These are phyloP conservation scores for Drosophila sordidapex DNA, from an alignment of 2,888 invertebrate genomes.

Conservation along the genomic window DNA sequence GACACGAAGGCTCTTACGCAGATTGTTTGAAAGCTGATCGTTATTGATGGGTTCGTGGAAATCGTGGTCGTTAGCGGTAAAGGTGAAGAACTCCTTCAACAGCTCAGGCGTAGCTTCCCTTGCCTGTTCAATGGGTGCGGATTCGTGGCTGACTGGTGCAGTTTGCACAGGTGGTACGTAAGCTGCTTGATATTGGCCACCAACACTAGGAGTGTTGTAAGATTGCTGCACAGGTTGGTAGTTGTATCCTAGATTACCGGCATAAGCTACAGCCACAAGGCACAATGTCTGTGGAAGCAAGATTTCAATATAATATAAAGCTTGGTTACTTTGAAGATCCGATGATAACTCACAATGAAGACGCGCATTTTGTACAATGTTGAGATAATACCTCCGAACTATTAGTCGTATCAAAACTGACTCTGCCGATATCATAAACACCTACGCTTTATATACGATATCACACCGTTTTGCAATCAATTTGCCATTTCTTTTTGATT, in stretches of 20 bases:
- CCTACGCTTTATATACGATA: constrained; percentile 68
- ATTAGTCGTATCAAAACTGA: constrained; percentile 48
- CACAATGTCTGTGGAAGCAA: constrained; percentile 51
- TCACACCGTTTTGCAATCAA: constrained; percentile 20
- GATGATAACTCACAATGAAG: constrained; percentile 65
- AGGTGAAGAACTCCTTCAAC: constrained; percentile 81
- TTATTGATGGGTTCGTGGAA: constrained; percentile 64
- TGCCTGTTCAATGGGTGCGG: constrained; percentile 18
- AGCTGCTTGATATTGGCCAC: constrained; percentile 34
- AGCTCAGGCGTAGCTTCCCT: constrained; percentile 63
- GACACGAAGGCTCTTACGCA: constrained; percentile 80
- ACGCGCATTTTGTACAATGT: constrained; percentile 64
- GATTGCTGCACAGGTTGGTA: constrained; percentile 70
- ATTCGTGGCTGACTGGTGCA: constrained; percentile 19
- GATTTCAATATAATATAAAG: background rate
- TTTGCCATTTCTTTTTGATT: constrained; percentile 39
- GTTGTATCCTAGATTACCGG: constrained; percentile 71
- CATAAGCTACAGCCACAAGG: constrained; percentile 64
- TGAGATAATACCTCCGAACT: constrained; percentile 52
- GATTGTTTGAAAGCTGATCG: constrained; percentile 53
- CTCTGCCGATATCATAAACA: constrained; percentile 50
- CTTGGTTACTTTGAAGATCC: background rate
- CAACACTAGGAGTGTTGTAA: constrained; percentile 43
- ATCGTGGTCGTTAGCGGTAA: constrained; percentile 79
- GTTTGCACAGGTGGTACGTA: constrained; percentile 39